Percentiles rank a stretch among this genome's conserved stretches.
phyloP scores from a whole-genome alignment of 2,113 vertebrate genomes.

The Plotosus lineatus region DNA sequence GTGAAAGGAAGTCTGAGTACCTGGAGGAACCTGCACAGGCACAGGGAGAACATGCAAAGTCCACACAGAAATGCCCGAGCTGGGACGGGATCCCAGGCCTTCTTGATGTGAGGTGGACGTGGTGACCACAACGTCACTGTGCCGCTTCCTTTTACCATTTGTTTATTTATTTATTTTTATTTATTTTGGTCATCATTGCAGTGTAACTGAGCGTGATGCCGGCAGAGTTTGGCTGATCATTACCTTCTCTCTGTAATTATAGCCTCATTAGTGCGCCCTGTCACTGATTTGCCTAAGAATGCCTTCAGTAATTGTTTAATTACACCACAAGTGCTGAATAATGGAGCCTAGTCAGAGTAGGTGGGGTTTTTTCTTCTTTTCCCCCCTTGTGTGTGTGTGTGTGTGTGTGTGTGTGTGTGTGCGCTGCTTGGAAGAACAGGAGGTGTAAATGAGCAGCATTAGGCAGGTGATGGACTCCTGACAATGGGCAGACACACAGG shows the following conservation, averaged over 20 bases:
- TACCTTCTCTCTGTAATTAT: constrained; percentile 71
- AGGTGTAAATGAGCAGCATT: constrained; percentile 70
- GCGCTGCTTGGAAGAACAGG: constrained; percentile 67
- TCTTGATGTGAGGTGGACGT: too few relatives aligned
- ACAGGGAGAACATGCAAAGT: too few relatives aligned
- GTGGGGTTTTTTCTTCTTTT: constrained; percentile 54
- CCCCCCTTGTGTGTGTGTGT: constrained; percentile 62
- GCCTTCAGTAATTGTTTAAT: constrained; percentile 65
- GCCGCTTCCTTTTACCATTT: too few relatives aligned
- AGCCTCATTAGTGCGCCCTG: constrained; percentile 73
- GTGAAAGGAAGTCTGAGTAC: too few relatives aligned
- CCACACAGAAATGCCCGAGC: too few relatives aligned
- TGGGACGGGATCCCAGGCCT: too few relatives aligned
- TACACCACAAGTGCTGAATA: constrained; percentile 72
- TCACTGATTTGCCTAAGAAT: constrained; percentile 74
- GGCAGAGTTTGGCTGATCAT: constrained; percentile 49
- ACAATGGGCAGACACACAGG: constrained; percentile 58
- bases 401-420: constrained; percentile 65
- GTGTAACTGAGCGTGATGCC: background rate
- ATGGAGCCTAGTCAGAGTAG: constrained; percentile 69
- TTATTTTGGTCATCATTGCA: background rate
- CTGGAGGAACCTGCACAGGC: too few relatives aligned
- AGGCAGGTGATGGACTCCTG: constrained; percentile 67
- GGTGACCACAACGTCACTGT: too few relatives aligned
- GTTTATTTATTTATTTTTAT: too few relatives aligned